Evolutionary conservation across 2,797 vertebrate genomes (phyloP).

Genomic region (Halcyon leucocephala): DNA sequence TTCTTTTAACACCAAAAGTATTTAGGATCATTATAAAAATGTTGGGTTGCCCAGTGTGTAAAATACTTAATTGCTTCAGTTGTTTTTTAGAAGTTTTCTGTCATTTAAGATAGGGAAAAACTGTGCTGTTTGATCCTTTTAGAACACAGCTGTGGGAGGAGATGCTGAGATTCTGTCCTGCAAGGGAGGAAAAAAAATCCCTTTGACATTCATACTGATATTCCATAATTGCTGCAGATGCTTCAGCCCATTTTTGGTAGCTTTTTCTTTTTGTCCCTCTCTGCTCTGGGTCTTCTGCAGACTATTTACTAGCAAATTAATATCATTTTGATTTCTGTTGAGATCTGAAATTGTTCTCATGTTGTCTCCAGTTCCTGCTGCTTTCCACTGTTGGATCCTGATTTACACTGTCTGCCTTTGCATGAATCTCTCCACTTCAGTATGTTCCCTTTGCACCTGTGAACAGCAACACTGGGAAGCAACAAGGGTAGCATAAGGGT

Average conservation of each 20-base stretch:
- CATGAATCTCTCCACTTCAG: neutral
- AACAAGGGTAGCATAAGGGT: neutral
- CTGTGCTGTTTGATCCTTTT: neutral
- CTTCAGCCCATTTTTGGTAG: neutral
- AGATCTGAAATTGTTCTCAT: neutral
- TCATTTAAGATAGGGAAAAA: neutral
- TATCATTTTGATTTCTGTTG: neutral
- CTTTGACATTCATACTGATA: neutral
- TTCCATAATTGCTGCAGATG: neutral
- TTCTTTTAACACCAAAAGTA: neutral
- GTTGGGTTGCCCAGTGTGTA: neutral
- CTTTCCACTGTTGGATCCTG: neutral
- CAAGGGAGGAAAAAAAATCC: neutral
- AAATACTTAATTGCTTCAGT: neutral
- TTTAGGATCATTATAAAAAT: slow-evolving; percentile 17
- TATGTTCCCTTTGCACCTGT: neutral
- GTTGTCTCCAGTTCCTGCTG: neutral
- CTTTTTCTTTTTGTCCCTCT: neutral
- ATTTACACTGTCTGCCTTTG: neutral
- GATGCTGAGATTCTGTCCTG: neutral
- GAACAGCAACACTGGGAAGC: neutral
- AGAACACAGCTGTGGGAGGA: neutral
- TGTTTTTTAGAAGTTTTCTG: neutral
- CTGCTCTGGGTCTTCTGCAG: neutral
- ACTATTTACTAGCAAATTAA: neutral